phyloP scores from a whole-genome alignment of 2,888 invertebrate species.

The Drosophila melanocephala region DNA sequence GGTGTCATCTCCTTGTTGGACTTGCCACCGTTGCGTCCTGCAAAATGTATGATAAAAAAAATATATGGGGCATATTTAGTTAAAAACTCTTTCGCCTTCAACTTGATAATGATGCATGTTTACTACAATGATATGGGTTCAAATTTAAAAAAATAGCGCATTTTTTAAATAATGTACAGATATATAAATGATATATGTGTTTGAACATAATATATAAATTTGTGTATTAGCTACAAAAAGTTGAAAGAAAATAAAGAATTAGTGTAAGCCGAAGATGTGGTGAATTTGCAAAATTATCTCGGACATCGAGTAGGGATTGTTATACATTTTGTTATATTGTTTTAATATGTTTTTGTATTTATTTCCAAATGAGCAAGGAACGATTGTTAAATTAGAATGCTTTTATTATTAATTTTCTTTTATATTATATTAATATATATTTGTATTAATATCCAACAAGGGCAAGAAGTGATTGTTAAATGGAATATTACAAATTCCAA shows the following conservation, averaged over 20 bases:
- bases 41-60: conserved; percentile 33
- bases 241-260: neutral
- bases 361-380: neutral
- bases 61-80: conserved; percentile 5
- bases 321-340: neutral
- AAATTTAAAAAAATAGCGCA: neutral
- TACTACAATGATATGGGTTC: conserved; percentile 10
- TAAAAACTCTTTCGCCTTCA: neutral
- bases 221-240: conserved; percentile 9
- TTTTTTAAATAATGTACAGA: conserved; percentile 19
- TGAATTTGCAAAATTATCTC: conserved; percentile 2
- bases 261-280: neutral
- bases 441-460: neutral
- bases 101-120: conserved; percentile 27
- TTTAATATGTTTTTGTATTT: neutral
- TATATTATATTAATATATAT: neutral
- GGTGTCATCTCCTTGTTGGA: conserved; percentile 86
- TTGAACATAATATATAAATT: conserved; percentile 1
- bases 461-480: neutral
- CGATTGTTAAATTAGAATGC: neutral
- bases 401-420: no score
- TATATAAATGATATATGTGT: neutral
- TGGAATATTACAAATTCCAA: neutral
- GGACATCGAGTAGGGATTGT: neutral
- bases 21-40: conserved; percentile 87